phyloP scores from a whole-genome alignment of 1,140 invertebrate genomes.

The Polyergus mexicanus region DNA sequence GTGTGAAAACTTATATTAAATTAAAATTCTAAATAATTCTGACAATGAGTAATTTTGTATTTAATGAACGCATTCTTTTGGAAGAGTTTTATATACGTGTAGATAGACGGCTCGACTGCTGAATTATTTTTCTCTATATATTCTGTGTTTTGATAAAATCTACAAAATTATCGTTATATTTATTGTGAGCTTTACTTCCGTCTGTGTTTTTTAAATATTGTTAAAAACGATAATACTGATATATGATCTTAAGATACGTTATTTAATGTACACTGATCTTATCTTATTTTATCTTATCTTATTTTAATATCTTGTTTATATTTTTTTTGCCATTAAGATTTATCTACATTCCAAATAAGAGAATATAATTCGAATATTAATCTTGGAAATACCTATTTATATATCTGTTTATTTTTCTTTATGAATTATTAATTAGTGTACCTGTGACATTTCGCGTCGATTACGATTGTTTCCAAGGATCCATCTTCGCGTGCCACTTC shows the following conservation, averaged over 20 bases:
- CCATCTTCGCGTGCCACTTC: constrained; percentile 31
- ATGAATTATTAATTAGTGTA: constrained; percentile 34
- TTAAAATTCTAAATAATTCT: background rate
- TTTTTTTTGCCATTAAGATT: background rate
- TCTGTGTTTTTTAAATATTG: background rate
- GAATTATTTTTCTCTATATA: background rate
- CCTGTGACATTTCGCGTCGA: constrained; percentile 50
- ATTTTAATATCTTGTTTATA: background rate
- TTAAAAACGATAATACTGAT: background rate
- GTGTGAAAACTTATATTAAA: background rate
- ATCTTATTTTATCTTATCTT: no score
- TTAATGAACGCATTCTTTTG: background rate
- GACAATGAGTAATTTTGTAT: background rate
- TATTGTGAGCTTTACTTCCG: no score
- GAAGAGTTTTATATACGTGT: background rate
- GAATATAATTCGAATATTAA: background rate
- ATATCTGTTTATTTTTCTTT: background rate
- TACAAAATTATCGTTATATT: no score
- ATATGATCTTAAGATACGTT: background rate
- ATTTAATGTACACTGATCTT: background rate
- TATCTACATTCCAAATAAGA: background rate
- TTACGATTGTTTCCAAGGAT: constrained; percentile 48
- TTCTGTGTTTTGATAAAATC: no score
- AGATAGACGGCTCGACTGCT: background rate
- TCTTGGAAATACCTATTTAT: background rate